Base-by-base conservation (phyloP, 2,888 invertebrate species). In the Dasysyrphus tricinctus region DNA sequence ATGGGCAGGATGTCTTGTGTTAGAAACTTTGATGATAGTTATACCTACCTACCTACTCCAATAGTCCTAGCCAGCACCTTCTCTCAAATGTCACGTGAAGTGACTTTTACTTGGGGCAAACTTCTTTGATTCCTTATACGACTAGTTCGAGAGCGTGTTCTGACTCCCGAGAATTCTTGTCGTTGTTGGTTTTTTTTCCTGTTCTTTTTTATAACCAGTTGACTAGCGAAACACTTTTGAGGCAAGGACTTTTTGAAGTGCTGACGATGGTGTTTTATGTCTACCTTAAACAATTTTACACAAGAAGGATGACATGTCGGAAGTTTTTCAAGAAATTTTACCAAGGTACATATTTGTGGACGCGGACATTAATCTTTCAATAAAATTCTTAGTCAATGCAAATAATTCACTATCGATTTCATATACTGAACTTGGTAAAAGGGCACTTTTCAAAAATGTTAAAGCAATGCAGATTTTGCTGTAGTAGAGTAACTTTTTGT, bases 61-160 rank as follows among this genome's bases (percentile, higher is more conserved):
- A 69, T 59, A 65, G 49, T 49, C 67, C 61, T 54, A 61, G 39
- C 61, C 61, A 42, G 61, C 61, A 82, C 78, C 78, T 77, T 59
- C 82, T 59, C 75, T 74, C 19, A 65, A 65, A 82, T 82, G 82
- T 86, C 82, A 86, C 78, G 78, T 86, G 82, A 86, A 86, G 82
- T 82, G 82, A 85, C 81, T 82, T 78, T 75, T 79, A 82, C 86
- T 82, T 81, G 78, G 78, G 72, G 75, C 61, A 69, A 81, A 85
- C 73, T 85, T 81, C 63, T 77, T 67, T 81, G 67, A 77, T 63
- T 81, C 47, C 70, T 59, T 65, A 47, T 79, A 51, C 54, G 29
- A 32, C 29, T 14, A 65, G 24, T 61, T 61, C 24, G 54, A 54
- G 57, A 84, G 74, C 61, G 57, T 83, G 59, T 84, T 67, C 80